Evolutionary conservation across 2,888 invertebrate species (phyloP).

Genomic region (Apocheima hispidaria): DNA sequence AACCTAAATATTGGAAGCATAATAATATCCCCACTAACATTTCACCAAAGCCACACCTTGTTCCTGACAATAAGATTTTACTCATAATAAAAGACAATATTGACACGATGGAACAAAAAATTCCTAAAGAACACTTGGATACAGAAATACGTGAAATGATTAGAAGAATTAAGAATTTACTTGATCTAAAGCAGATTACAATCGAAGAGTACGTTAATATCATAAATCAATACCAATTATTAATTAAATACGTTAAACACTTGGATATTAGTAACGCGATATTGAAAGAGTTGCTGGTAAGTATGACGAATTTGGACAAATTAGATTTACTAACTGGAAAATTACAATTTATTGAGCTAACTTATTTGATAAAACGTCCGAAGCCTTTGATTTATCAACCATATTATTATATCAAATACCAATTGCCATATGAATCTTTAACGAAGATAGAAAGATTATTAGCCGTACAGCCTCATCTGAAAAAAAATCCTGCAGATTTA

Average conservation of each 20-base stretch:
- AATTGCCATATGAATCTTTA: slow-evolving; percentile 62
- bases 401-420: slow-evolving; percentile 68
- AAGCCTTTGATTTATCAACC: slow-evolving; percentile 60
- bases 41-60: not conserved
- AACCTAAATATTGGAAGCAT: not conserved
- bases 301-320: slow-evolving; percentile 57
- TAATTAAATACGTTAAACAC: slow-evolving; percentile 40
- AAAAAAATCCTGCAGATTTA: slow-evolving; percentile 52
- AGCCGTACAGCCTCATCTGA: slow-evolving; percentile 52
- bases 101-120: slow-evolving; percentile 12
- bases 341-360: slow-evolving; percentile 60
- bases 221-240: slow-evolving; percentile 31
- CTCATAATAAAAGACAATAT: slow-evolving; percentile 29
- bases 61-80: slow-evolving; percentile 17
- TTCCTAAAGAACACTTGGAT: slow-evolving; percentile 13
- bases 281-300: slow-evolving; percentile 43
- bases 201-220: slow-evolving; percentile 27
- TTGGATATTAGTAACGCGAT: slow-evolving; percentile 43
- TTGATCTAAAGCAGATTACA: slow-evolving; percentile 19
- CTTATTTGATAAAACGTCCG: slow-evolving; percentile 64
- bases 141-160: slow-evolving; percentile 3
- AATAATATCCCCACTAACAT: not conserved
- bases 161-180: slow-evolving; percentile 20
- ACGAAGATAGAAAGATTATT: slow-evolving; percentile 52
- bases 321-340: slow-evolving; percentile 52